Base-by-base conservation (phyloP, 30 jellyfish, hydroid and myxozoan genomes). In the Cassiopea xamachana region DNA sequence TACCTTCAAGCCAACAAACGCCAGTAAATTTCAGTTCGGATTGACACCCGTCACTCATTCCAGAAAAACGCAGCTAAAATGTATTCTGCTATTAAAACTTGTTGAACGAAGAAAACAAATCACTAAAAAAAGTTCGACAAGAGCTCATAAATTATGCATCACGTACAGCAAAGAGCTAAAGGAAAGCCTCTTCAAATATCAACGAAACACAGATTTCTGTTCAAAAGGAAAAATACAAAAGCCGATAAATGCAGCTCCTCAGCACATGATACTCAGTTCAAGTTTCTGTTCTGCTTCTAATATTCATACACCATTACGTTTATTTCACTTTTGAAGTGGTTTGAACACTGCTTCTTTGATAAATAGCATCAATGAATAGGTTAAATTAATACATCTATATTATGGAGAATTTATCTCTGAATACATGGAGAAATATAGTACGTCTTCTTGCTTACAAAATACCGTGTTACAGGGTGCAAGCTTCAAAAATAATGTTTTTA, bases 101-200 rank as follows among this genome's bases (percentile, higher is more conserved):
- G 15, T 64, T 64, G 74, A 64, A 64, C 43, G 74, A 64, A 64
- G 74, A 64, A 64, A 64, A 64, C 74, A 64, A 64, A 64, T 27
- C 39, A 64, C 15, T 4, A 27, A 64, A 64, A 64, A 64, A 64
- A 64, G 74, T 64, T 17, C 43, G 27, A 4, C 19, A 7, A 64
- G 69, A 59, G 74, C 6, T 64, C 74, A 64, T 64, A 27, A 64
- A 64, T 64, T 64, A 64, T 64, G 74, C 74, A 64, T 64, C 2
- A 5, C 43, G 15, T 64, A 64, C 74, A 64, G 43, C 27, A 17
- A 64, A 64, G 6, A 64, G 43, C 74, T 64, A 64, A 4, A 14
- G 74, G 15, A 55, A 64, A 64, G 19, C 15, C 27, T 64, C 19
- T 64, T 16, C 74, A 64, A 64, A 64, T 64, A 64, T 64, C 74